phyloP scores from a whole-genome alignment of 2,113 vertebrate genomes.

The Tylochromis polylepis region DNA sequence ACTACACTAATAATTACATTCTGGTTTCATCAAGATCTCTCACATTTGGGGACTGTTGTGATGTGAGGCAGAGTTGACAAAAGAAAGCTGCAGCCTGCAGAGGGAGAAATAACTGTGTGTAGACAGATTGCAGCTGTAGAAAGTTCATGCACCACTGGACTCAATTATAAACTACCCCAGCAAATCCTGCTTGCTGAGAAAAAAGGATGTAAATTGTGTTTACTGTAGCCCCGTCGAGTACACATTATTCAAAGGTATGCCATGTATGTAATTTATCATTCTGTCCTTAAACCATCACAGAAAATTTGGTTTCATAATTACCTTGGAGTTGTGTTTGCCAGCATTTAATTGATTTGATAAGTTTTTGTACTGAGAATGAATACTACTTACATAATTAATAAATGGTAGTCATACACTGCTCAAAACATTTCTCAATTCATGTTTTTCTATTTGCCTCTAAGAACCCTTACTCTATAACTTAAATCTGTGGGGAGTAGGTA shows the following conservation, averaged over 20 bases:
- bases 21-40: conserved; percentile 64
- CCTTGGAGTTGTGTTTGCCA: conserved; percentile 20
- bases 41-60: conserved; percentile 50
- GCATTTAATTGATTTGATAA: conserved; percentile 35
- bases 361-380: background rate
- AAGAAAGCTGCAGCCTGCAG: conserved; percentile 38
- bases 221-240: conserved; percentile 51
- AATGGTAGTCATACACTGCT: background rate
- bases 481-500: background rate
- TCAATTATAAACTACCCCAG: conserved; percentile 69
- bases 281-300: conserved; percentile 10
- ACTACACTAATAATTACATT: conserved; percentile 70
- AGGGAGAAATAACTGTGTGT: conserved; percentile 56
- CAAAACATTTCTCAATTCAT: background rate
- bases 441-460: conserved; percentile 9
- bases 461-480: background rate
- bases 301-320: conserved; percentile 37
- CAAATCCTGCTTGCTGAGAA: conserved; percentile 55
- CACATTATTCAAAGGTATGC: conserved; percentile 53
- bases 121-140: conserved; percentile 64
- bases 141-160: conserved; percentile 68
- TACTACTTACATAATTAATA: background rate
- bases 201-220: conserved; percentile 60
- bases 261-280: conserved; percentile 53
- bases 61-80: conserved; percentile 47